These are phyloP conservation scores for Ctenodactylus gundi DNA, from an alignment of 2,113 vertebrate genomes.

Conservation along the genomic window DNA sequence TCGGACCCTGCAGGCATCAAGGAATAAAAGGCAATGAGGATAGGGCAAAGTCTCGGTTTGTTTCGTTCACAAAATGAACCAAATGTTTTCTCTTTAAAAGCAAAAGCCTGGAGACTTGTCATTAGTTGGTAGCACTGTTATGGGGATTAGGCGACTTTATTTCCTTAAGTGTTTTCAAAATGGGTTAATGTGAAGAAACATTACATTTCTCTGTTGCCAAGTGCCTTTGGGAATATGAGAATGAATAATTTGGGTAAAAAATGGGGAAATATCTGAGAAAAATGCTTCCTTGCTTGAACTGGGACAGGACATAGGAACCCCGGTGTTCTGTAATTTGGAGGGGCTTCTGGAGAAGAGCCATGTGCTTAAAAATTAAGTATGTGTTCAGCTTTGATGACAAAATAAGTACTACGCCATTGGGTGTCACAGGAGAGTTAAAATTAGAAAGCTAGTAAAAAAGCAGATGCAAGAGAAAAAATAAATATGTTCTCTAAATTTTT, in stretches of 20 bases:
- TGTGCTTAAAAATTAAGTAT: conserved; percentile 28
- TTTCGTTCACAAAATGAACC: conserved; percentile 50
- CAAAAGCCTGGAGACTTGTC: conserved; percentile 36
- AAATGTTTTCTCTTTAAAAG: conserved; percentile 45
- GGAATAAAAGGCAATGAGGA: conserved; percentile 31
- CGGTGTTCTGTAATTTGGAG: conserved; percentile 34
- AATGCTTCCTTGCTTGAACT: neutral
- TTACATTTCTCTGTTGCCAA: conserved; percentile 56
- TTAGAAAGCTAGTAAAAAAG: conserved; percentile 7
- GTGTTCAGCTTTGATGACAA: conserved; percentile 34
- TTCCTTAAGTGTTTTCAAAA: conserved; percentile 63
- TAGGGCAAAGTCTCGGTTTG: neutral
- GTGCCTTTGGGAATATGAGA: conserved; percentile 47
- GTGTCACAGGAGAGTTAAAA: neutral
- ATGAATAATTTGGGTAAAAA: conserved; percentile 50
- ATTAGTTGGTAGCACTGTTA: conserved; percentile 45
- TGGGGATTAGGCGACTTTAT: neutral
- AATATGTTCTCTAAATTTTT: neutral
- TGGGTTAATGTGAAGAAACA: conserved; percentile 50
- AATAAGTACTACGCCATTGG: neutral
- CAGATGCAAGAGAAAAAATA: neutral
- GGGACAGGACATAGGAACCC: neutral
- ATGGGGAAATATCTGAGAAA: conserved; percentile 14
- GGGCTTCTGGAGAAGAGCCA: conserved; percentile 26
- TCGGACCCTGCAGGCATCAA: neutral